Base-by-base conservation (phyloP, 2,888 invertebrate species). In the Nephrotoma appendiculata region DNA sequence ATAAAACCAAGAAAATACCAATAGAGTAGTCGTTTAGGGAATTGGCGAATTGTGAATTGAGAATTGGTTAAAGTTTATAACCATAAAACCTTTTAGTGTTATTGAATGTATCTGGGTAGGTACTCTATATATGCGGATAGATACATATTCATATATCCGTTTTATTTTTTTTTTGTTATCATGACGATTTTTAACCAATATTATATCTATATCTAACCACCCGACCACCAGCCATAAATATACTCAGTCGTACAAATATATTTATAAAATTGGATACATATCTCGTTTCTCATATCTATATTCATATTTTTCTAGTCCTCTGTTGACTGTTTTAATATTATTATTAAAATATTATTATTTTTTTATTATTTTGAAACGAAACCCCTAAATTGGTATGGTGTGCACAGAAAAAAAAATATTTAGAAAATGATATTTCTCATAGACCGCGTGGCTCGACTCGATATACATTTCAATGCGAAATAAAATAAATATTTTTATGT, bases 21-120 rank as follows among this genome's bases (percentile, higher is more conserved):
- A 44, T 44, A 44, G 44, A 44, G 44, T 43, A 44, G 85, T 85
- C 85, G 85, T 85, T 85, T 44, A 44, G 85, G 85, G 85, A 85
- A 85, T 85, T 85, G 85, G 31, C 15, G 43, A 85, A 85, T 44
- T 85, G 44, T 19, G 44, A 43, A 85, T 42, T 19, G 43, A 85
- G 43, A 85, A 85, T 43, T 43, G 43, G 43, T 43, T 43, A 43
- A 85, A 43, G 44, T 85, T 44, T 71, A 71, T 71, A 71, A 86
- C 19, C 86, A 41, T 86, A 86, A 86, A 86, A 86, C 86, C 86
- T 86, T 86, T 86, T 86, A 86, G 86, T 86, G 41, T 86, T 86
- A 86, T 86, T 86, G 86, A 86, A 86, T 86, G 48, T 52, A 57
- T 71, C 71, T 71, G 31, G 7, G 11, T 71, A 71, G 44, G 44